Conservation (phyloP, 2,797 vertebrate species). For the Ceryle rudis region DNA sequence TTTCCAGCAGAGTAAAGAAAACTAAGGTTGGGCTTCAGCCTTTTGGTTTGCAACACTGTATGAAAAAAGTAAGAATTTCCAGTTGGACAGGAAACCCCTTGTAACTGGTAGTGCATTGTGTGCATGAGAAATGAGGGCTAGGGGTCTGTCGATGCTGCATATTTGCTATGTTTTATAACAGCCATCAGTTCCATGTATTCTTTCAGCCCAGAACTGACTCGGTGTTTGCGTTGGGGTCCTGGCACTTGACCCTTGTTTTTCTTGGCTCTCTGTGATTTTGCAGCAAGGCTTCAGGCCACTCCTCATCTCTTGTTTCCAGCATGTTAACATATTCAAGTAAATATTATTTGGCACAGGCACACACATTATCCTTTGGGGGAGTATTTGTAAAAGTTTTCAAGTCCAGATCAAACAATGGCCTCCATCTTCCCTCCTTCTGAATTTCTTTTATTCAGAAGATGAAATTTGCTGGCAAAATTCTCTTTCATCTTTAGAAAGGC, state of each 20-base stretch:
- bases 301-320: slow-evolving; percentile 43
- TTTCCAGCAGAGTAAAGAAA: not conserved
- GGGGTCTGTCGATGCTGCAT: not conserved
- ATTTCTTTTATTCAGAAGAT: slow-evolving; percentile 34
- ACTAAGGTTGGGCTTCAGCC: not conserved
- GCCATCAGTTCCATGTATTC: not conserved
- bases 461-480: not conserved
- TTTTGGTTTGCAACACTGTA: not conserved
- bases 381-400: slow-evolving; percentile 39
- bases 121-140: not conserved
- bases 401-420: slow-evolving; percentile 38
- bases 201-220: not conserved
- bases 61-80: not conserved
- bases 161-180: not conserved
- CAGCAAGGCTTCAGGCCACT: not conserved
- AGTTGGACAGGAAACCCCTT: not conserved
- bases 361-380: not conserved
- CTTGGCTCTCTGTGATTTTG: slow-evolving; percentile 52
- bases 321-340: slow-evolving; percentile 56
- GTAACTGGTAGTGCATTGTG: not conserved
- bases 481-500: slow-evolving; percentile 1
- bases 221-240: slow-evolving; percentile 38
- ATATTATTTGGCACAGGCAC: slow-evolving; percentile 11
- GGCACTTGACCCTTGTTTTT: slow-evolving; percentile 52
- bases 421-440: slow-evolving; percentile 14